Conservation (phyloP, 1,140 invertebrate genomes). For the Lordiphosa mommai region DNA sequence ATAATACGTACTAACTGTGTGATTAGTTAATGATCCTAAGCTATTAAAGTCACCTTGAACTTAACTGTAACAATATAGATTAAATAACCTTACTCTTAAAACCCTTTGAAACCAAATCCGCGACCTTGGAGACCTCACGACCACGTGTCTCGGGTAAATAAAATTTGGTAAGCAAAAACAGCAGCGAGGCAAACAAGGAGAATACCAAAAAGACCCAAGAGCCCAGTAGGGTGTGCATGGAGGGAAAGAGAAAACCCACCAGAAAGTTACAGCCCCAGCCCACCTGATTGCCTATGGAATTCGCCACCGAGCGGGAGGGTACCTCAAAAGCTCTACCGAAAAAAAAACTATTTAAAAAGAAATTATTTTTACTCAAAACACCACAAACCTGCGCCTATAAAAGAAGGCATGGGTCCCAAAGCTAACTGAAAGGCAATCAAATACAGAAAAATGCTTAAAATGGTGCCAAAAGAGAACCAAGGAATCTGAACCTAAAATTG, state of each 20-base stretch:
- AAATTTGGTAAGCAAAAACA: constrained; percentile 83
- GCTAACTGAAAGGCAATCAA: constrained; percentile 91
- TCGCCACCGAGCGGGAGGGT: constrained; percentile 88
- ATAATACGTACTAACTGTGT: too few species aligned
- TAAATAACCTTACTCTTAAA: constrained; percentile 52
- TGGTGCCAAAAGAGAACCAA: constrained; percentile 84
- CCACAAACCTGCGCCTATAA: constrained; percentile 82
- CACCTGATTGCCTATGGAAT: constrained; percentile 86
- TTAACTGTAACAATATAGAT: background rate
- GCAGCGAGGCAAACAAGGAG: constrained; percentile 80
- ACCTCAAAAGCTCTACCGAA: constrained; percentile 92
- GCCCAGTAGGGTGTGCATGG: constrained; percentile 82
- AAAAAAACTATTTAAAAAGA: constrained; percentile 1
- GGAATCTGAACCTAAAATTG: constrained; percentile 79
- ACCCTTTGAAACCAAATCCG: constrained; percentile 79
- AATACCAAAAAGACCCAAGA: constrained; percentile 87
- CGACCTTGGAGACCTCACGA: constrained; percentile 82
- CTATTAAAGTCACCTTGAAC: background rate
- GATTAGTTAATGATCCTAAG: too few species aligned
- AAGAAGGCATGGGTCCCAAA: constrained; percentile 91
- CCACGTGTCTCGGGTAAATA: constrained; percentile 87
- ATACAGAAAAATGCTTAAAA: constrained; percentile 84
- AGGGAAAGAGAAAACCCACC: constrained; percentile 89
- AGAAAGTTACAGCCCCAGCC: constrained; percentile 92
- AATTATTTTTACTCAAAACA: background rate